Base-by-base conservation (phyloP, 2,888 invertebrate species). In the Epirrita christyi region DNA sequence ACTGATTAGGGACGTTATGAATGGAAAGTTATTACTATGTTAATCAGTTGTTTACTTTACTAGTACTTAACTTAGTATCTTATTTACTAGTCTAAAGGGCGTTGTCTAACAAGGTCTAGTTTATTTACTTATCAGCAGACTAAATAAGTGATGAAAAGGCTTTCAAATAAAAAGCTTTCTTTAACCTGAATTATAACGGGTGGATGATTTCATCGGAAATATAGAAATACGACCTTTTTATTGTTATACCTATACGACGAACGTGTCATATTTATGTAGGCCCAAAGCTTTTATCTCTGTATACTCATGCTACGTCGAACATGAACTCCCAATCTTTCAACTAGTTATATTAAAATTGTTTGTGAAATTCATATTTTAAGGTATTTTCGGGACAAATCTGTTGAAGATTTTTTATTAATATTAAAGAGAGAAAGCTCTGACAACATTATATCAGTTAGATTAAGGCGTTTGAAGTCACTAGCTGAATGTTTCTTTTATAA, bases 171-270 rank as follows among this genome's bases (percentile, higher is more conserved):
- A 61, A 61, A 53, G 38, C 50, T 48, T 32, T 32, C 32, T 32
- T 59, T 48, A 60, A 43, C 36, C 36, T 48, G 52, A 63, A 64
- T 66, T 57, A 60, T 45, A 37, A 11, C 55, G 37, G 41, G 32
- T 49, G 58, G 54, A 58, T 56, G 41, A 44, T 47, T 61, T 38
- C 45, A 45, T 13, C 51, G 61, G 61, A 61, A 55, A 58, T 59
- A 64, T 34, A 63, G 42, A 56, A 52, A 58, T 51, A 61, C 57
- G 42, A 42, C 55, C 63, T 54, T 57, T 65, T 59, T 59, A 53
- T 53, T 56, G 44, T 49, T 4, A 21, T 21, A 54, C 14, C 6
- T 46, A 55, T 55, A 37, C 49, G 32, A 52, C 32, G 45, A 47
- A 56, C 49, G 55, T 45, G 52, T 49, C 56, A 55, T 51, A 54